Base-by-base conservation (phyloP, 2,888 invertebrate species). In the Tenthredo mesomela region DNA sequence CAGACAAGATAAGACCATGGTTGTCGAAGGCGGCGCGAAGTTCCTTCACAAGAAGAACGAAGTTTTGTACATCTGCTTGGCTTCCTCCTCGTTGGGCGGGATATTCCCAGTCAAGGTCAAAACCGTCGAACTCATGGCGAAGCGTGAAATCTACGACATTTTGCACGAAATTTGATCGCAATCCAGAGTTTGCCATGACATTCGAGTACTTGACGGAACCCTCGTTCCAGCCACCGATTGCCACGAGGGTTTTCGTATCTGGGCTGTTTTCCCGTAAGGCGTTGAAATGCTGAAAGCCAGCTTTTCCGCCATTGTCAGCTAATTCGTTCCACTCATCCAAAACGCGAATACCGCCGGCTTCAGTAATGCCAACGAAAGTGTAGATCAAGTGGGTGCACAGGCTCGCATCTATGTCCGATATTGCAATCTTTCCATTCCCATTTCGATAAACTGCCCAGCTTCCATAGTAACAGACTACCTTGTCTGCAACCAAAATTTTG, bases 171-270 rank as follows among this genome's bases (percentile, higher is more conserved):
- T 90, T 93, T 0, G 92, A 90, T n/a, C 96, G 94, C 1, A 93
- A 87, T 0, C 85, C 84, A 3, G 94, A 89, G 71, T 92, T 92
- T 12, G 93, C 93, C 40, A 94, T 93, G 93, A 95, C 95, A 80
- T 89, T 87, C 0, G 96, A 96, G 90, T 95, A 96, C 86, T 94
- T 95, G 0, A 89, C 90, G 0, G 96, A 95, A 7, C 95, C 96
- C 91, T 96, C 96, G 89, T 95, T 95, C 95, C 95, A 96, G 18
- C 96, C 96, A 10, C 96, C 96, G n/a, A 96, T 95, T 2, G 95
- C 95, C n/a, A 96, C 87, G 85, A 96, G 87, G 0, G 95, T 94
- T 92, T 96, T 96, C 29, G 94, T 89, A 1, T 92, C 92, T 0
- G 95, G 93, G 89, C 94, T 95, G 77, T 89, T 88, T 21, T 93